phyloP scores from a whole-genome alignment of 2,113 vertebrate species.

The Cromileptes altivelis region DNA sequence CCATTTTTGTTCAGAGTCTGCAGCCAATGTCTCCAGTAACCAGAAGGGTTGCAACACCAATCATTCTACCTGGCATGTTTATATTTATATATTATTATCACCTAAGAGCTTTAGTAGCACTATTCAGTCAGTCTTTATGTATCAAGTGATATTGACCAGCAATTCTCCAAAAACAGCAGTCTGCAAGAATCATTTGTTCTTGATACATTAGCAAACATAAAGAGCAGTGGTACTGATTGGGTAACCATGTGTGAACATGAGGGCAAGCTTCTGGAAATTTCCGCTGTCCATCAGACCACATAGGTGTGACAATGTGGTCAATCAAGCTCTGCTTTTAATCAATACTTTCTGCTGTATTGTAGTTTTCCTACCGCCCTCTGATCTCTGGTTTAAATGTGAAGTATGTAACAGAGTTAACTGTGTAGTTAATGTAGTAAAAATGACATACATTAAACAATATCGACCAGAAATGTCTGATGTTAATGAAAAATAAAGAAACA shows the following conservation, averaged over 20 bases:
- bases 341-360: constrained; percentile 6
- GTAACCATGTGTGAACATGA: not conserved
- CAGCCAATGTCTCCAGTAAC: too few relatives aligned
- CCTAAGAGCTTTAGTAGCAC: not conserved
- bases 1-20: too few relatives aligned
- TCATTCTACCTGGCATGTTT: too few relatives aligned
- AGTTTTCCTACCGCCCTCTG: not conserved
- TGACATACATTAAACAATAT: not conserved
- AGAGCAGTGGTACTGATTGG: not conserved
- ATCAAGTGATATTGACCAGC: not conserved
- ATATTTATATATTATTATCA: not conserved
- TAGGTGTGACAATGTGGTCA: not conserved
- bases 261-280: not conserved
- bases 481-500: not conserved
- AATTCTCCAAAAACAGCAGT: not conserved
- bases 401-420: not conserved
- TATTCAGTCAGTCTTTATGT: not conserved
- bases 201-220: not conserved
- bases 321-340: constrained; percentile 1
- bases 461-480: not conserved
- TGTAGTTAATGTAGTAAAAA: not conserved
- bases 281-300: not conserved
- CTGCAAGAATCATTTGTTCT: not conserved
- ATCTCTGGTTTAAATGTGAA: not conserved
- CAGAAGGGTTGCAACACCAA: not conserved